Percentiles rank a stretch among this genome's conserved stretches.
phyloP scores from a whole-genome alignment of 2,888 invertebrate genomes.

The Oxystoma pomonae region DNA sequence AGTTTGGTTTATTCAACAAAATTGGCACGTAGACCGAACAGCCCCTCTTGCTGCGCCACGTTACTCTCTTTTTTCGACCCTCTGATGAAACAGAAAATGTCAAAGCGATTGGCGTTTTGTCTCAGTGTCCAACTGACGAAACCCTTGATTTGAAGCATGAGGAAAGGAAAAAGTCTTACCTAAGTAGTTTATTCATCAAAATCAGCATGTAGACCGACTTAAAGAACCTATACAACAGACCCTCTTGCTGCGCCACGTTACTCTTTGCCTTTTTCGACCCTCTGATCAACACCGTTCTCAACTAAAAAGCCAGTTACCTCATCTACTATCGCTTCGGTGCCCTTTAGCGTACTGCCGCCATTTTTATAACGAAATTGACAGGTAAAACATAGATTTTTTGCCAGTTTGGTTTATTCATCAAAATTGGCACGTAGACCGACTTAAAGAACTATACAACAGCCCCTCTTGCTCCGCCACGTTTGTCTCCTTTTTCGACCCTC shows the following conservation, averaged over 20 bases:
- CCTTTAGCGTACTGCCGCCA: no score
- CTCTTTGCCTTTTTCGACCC: conserved; percentile 65
- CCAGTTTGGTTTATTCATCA: not conserved
- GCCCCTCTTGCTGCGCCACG: conserved; percentile 59
- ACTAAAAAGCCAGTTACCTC: conserved; percentile 71
- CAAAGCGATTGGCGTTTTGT: no score
- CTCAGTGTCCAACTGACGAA: no score
- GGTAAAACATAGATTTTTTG: no score
- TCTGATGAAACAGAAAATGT: conserved; percentile 78
- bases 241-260: conserved; percentile 56
- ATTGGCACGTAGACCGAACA: conserved; percentile 82
- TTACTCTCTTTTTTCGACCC: conserved; percentile 61
- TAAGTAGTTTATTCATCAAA: conserved; percentile 69
- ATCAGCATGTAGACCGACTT: conserved; percentile 83
- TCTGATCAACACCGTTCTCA: no score
- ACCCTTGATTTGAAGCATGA: no score
- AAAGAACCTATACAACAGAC: conserved; percentile 81
- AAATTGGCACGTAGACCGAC: conserved; percentile 79
- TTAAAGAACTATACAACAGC: conserved; percentile 80
- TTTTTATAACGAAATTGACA: no score
- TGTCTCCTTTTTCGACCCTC: conserved; percentile 62
- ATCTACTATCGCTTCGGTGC: conserved; percentile 75
- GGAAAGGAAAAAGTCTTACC: no score
- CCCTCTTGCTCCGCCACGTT: conserved; percentile 58
- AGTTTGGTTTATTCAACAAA: conserved; percentile 12